phyloP scores from a whole-genome alignment of 2,797 vertebrate species.

The Momotus momota region DNA sequence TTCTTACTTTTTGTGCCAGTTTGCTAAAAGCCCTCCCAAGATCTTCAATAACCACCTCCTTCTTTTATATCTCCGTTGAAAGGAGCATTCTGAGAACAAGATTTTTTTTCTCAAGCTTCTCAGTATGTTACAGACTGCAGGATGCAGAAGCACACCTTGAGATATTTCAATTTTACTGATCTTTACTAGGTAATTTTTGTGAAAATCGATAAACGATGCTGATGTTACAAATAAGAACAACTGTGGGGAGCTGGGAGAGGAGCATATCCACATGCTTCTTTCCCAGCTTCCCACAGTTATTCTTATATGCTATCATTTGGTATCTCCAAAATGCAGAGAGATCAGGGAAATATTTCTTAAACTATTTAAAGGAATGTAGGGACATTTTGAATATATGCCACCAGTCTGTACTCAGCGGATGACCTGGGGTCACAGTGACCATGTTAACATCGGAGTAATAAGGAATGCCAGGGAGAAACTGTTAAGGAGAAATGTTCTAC shows the following conservation, averaged over 20 bases:
- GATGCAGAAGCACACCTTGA: not conserved
- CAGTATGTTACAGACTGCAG: not conserved
- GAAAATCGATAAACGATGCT: not conserved
- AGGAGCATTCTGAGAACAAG: not conserved
- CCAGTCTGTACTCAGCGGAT: not conserved
- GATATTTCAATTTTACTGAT: not conserved
- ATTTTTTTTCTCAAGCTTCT: not conserved
- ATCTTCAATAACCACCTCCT: not conserved
- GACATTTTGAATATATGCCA: slow-evolving; percentile 24
- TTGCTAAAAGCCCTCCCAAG: not conserved
- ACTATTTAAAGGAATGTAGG: slow-evolving; percentile 27
- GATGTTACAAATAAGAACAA: not conserved
- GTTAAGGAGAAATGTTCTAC: not conserved
- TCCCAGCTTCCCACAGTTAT: not conserved
- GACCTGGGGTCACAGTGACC: slow-evolving; percentile 20
- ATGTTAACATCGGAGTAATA: slow-evolving; percentile 15
- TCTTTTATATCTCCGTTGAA: not conserved
- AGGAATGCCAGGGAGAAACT: not conserved
- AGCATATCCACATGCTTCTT: not conserved
- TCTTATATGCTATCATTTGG: not conserved
- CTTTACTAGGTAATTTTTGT: not conserved
- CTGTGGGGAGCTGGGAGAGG: not conserved
- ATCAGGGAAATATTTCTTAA: slow-evolving; percentile 1
- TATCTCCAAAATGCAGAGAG: not conserved
- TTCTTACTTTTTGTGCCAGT: not conserved